Evolutionary conservation across 2,113 vertebrate genomes (phyloP).

Genomic region (Sinocyclocheilus maitianheensis): DNA sequence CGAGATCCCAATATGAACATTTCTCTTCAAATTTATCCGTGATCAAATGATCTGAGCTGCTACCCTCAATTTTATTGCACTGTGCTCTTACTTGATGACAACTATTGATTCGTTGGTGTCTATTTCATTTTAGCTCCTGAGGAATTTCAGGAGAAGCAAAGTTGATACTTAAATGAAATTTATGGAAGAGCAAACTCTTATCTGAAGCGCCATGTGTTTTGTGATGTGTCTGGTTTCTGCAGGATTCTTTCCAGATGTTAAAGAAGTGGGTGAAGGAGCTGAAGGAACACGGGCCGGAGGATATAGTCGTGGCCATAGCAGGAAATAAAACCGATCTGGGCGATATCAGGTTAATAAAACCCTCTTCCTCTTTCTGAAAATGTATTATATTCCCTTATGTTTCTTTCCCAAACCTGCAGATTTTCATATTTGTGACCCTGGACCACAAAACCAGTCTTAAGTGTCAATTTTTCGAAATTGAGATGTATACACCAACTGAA

Average conservation of each 20-base stretch:
- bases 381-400: neutral
- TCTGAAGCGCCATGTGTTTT: neutral
- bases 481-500: too few relatives aligned
- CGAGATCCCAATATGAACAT: neutral
- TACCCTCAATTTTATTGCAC: neutral
- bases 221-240: constrained; percentile 47
- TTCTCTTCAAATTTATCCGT: neutral
- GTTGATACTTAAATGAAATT: neutral
- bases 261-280: constrained; percentile 99
- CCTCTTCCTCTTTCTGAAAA: neutral
- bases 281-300: constrained; percentile 95
- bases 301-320: constrained; percentile 97
- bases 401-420: neutral
- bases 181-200: neutral
- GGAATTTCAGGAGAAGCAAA: neutral
- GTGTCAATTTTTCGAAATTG: too few relatives aligned
- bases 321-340: constrained; percentile 98
- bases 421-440: neutral
- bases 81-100: neutral
- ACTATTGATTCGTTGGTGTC: neutral
- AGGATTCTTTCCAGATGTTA: constrained; percentile 98
- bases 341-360: constrained; percentile 86
- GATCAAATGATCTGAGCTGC: neutral
- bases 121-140: neutral
- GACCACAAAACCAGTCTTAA: too few relatives aligned